A percentile compares a stretch with the other conserved stretches of the same genome.
phyloP scores from a whole-genome alignment of 2,888 invertebrate species.

The Lamproptera curius region DNA sequence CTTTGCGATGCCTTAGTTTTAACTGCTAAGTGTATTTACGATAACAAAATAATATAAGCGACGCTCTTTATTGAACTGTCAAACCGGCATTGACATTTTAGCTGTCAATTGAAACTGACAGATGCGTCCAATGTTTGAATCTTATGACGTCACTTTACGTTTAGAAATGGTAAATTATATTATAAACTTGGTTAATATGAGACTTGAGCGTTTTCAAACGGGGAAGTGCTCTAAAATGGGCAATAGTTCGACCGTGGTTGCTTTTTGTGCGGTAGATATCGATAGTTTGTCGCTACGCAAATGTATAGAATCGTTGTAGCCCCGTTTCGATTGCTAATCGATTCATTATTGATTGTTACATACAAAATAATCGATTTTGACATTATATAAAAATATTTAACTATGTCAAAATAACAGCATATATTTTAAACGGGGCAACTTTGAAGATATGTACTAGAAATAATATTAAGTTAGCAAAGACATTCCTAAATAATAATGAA shows the following conservation, averaged over 20 bases:
- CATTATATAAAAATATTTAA: too few relatives aligned
- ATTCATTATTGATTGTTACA: too few relatives aligned
- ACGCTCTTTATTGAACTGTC: constrained; percentile 5
- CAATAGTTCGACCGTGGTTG: constrained; percentile 3
- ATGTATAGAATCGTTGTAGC: constrained; percentile 3
- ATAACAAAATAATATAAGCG: background rate
- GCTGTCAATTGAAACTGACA: background rate
- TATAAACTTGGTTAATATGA: background rate
- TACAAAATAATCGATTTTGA: too few relatives aligned
- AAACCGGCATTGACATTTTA: background rate
- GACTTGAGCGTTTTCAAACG: constrained; percentile 6
- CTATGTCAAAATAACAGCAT: too few relatives aligned
- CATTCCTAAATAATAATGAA: constrained; percentile 27
- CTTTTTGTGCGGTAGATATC: constrained; percentile 11
- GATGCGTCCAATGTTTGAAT: background rate
- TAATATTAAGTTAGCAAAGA: constrained; percentile 36
- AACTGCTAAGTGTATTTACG: constrained; percentile 12
- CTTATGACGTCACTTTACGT: background rate
- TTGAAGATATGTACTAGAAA: constrained; percentile 15
- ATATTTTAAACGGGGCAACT: constrained; percentile 3
- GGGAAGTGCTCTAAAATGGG: background rate
- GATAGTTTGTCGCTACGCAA: constrained; percentile 13
- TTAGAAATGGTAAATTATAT: constrained; percentile 13
- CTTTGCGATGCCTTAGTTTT: constrained; percentile 26
- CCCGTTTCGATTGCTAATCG: background rate